Base-by-base conservation (phyloP, 2,797 vertebrate genomes). In the Sardinella longiceps region DNA sequence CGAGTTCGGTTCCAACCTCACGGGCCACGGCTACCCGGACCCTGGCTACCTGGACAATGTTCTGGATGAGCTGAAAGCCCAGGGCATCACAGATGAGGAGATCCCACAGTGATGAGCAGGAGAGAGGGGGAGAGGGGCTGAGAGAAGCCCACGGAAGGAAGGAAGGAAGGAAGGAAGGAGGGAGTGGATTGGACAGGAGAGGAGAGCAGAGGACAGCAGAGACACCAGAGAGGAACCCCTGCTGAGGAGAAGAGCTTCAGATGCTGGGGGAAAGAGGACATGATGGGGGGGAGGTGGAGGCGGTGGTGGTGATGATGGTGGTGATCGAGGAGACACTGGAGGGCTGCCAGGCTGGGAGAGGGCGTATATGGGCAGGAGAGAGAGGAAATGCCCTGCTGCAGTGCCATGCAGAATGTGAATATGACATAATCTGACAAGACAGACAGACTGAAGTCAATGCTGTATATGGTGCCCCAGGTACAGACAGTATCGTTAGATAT, bases 1-100 rank as follows among this genome's bases (percentile, higher is more conserved):
- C 0, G 98, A 98, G 90, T 98, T 99, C 0, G 98, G 98, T 88
- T 99, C 98, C 87, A 98, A 99, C 89, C 96, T 99, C 86, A 98
- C 97, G 0, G 97, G 97, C 86, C 97, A 99, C 0, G 98, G 98
- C 87, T 99, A 97, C 93, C 98, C 98, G 0, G 98, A 99, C 83
- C 94, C 96, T 82, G 96, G 97, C 86, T 97, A 99, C 93, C 93
- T 97, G 83, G 96, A 98, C 92, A 97, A 98, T 28, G 97, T 98
- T 87, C 92, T 98, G 88, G 95, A 96, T 0, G 97, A 98, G 93
- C 95, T 99, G 1, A 95, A 96, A 0, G 97, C 95, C 89, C 97
- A 98, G 94, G 97, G 97, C 91, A 97, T 99, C 94, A 97, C 96
- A 0, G 97, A 98, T 88, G 94, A 94, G 0, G 92, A 95, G 23